Percentiles rank a stretch among this genome's conserved stretches.
phyloP scores from a whole-genome alignment of 2,113 vertebrate genomes.

The Vireo altiloquus region DNA sequence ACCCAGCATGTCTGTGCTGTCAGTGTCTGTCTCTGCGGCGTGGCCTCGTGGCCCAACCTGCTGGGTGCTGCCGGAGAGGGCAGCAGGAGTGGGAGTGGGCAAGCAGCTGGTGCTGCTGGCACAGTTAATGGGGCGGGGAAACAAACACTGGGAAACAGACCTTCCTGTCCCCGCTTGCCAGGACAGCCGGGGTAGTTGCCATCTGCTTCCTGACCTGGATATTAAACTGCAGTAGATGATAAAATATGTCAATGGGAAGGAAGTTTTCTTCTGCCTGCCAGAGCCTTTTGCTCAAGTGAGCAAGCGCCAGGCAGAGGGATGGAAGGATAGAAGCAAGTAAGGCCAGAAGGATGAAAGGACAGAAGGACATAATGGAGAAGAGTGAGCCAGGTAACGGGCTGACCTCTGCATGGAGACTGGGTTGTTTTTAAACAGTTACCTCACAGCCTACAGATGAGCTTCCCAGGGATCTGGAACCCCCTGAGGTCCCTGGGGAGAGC shows the following conservation, averaged over 20 bases:
- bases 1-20: neutral
- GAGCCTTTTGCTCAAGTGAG: neutral
- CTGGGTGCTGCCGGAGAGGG: neutral
- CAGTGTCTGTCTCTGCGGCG: accelerated
- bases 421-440: neutral
- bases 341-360: neutral
- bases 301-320: neutral
- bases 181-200: neutral
- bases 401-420: neutral
- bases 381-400: accelerated
- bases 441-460: neutral
- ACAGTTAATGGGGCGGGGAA: neutral
- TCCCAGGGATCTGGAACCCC: neutral
- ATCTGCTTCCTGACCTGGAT: constrained; percentile 51
- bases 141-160: neutral
- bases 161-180: neutral
- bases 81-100: accelerated
- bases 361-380: neutral
- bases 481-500: neutral
- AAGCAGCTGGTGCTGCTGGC: neutral
- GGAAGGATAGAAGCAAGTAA: neutral
- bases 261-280: neutral
- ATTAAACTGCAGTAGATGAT: neutral
- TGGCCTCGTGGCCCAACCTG: neutral
- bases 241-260: neutral